Percentiles rank a stretch among this genome's conserved stretches.
Evolutionary conservation across 2,113 vertebrate genomes (phyloP).

Genomic region (Alaudala cheleensis): DNA sequence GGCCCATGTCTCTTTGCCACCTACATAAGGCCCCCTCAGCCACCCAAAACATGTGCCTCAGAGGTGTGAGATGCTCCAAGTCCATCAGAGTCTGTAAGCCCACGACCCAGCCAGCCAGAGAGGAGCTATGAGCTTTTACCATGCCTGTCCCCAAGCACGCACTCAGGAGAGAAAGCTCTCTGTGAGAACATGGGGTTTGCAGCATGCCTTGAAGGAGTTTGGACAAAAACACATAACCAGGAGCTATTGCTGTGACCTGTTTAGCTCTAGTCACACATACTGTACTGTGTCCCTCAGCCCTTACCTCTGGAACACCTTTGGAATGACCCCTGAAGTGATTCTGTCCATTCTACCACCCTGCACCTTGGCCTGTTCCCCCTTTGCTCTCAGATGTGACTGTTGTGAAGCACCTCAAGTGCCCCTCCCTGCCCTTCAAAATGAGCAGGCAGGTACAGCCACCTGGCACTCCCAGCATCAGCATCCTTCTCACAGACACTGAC

Average conservation of each 20-base stretch:
- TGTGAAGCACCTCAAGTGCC: background rate
- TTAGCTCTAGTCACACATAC: background rate
- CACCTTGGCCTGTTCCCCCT: background rate
- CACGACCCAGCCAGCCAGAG: background rate
- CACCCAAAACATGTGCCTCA: background rate
- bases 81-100: background rate
- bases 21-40: background rate
- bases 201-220: background rate
- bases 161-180: background rate
- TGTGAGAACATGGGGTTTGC: background rate
- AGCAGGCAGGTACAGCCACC: background rate
- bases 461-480: background rate
- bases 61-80: background rate
- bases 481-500: background rate
- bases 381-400: background rate
- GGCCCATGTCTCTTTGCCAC: background rate
- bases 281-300: background rate
- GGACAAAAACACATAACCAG: background rate
- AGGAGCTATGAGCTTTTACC: background rate
- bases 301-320: background rate
- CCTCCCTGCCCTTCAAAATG: background rate
- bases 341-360: no score
- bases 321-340: background rate
- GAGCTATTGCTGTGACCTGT: background rate
- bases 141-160: background rate